Evolutionary conservation across 2,888 invertebrate species (phyloP).

Genomic region (Ennomos quercinarius): DNA sequence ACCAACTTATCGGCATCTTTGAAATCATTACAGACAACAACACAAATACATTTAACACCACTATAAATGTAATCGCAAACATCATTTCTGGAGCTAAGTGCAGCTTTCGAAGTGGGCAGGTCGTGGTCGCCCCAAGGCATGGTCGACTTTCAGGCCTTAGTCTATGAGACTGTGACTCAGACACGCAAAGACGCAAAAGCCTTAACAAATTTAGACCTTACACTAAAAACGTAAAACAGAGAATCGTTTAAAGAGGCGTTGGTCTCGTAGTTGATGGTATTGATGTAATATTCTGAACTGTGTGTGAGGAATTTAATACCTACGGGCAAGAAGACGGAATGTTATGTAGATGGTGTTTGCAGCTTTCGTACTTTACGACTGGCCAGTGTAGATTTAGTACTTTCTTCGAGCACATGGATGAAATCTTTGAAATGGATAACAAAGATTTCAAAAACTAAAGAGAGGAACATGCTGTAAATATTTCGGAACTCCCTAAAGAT

Average conservation of each 20-base stretch:
- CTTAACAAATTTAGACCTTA: conserved; percentile 13
- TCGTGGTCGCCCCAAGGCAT: conserved; percentile 70
- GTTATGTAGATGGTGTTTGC: conserved; percentile 34
- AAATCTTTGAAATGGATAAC: neutral
- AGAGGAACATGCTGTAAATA: too few relatives aligned
- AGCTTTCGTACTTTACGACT: conserved; percentile 27
- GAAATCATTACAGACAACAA: conserved; percentile 32
- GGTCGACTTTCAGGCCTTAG: conserved; percentile 61
- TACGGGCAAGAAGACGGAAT: conserved; percentile 22
- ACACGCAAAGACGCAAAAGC: conserved; percentile 43
- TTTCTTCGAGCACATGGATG: neutral
- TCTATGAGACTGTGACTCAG: conserved; percentile 56
- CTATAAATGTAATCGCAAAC: conserved; percentile 51
- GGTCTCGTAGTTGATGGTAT: conserved; percentile 8
- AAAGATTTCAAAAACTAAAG: neutral
- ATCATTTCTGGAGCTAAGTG: conserved; percentile 45
- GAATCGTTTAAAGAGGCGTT: neutral
- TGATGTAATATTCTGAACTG: conserved; percentile 7
- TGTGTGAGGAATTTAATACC: conserved; percentile 34
- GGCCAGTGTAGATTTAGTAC: conserved; percentile 16
- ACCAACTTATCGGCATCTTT: conserved; percentile 25
- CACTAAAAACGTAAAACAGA: conserved; percentile 4
- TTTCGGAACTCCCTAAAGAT: neutral
- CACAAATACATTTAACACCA: conserved; percentile 40
- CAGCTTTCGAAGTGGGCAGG: conserved; percentile 59